phyloP scores from a whole-genome alignment of 1,140 invertebrate genomes.

The Caerostris darwini region DNA sequence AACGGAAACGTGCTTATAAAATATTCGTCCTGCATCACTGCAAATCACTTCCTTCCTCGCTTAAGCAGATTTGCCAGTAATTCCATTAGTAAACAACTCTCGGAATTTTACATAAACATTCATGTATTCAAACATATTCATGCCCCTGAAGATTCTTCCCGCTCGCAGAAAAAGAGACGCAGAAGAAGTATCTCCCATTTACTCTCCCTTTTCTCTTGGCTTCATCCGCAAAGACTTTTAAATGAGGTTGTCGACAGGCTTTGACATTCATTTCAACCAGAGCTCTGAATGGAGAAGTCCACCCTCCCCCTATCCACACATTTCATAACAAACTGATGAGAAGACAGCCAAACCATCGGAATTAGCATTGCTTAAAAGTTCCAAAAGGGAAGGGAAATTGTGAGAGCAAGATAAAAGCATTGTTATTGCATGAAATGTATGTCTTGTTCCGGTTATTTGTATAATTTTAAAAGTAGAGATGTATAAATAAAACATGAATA shows the following conservation, averaged over 20 bases:
- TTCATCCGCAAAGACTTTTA: constrained; percentile 26
- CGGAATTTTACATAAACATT: constrained; percentile 46
- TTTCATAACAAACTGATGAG: neutral
- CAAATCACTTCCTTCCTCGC: constrained; percentile 30
- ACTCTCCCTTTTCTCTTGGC: neutral
- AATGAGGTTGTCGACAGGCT: constrained; percentile 6
- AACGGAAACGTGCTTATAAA: neutral
- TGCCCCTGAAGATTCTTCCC: neutral
- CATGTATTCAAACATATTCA: constrained; percentile 55
- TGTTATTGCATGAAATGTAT: neutral
- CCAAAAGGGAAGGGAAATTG: neutral
- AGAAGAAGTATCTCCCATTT: neutral
- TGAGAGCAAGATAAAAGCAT: neutral
- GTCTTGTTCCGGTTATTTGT: neutral
- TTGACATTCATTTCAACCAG: neutral
- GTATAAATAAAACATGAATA: constrained; percentile 2
- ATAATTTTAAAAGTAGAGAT: neutral
- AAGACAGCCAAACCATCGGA: neutral
- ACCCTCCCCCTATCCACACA: neutral
- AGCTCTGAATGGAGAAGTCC: neutral
- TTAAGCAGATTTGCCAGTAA: constrained; percentile 42
- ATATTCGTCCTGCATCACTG: neutral
- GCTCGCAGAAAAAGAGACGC: neutral
- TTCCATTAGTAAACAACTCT: constrained; percentile 42
- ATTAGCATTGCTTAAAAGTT: constrained; percentile 9